Conservation (phyloP, 2,113 vertebrate genomes). For the Amblyopsis rosae region DNA sequence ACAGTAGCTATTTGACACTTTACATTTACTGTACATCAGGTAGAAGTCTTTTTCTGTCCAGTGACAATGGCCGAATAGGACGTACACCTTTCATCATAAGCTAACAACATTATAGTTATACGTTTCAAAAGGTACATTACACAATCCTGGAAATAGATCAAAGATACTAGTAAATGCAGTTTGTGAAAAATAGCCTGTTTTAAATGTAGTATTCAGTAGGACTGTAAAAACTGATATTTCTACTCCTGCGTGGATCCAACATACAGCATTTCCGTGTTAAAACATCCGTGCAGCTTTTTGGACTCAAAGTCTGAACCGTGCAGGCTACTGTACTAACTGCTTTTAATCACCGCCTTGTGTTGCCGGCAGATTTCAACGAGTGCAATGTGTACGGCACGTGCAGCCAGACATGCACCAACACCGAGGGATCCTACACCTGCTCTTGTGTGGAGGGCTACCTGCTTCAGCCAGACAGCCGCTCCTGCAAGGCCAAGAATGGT, state of each 20-base stretch:
- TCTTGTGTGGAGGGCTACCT: conserved; percentile 96
- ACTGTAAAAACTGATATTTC: not conserved
- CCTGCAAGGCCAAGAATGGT: conserved; percentile 98
- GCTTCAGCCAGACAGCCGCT: conserved; percentile 92
- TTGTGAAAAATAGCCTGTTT: too few species aligned
- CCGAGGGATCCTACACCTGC: conserved; percentile 86
- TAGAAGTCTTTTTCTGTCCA: too few species aligned
- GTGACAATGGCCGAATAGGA: too few species aligned
- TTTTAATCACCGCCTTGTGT: conserved; percentile 1
- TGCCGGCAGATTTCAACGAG: conserved; percentile 88
- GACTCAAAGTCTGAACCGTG: not conserved
- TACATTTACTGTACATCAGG: too few species aligned
- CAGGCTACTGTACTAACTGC: not conserved
- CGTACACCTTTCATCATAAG: too few species aligned
- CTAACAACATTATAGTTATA: too few species aligned
- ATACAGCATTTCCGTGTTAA: not conserved
- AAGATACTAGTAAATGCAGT: too few species aligned
- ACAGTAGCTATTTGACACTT: not conserved
- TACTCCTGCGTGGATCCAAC: not conserved
- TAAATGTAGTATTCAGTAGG: not conserved
- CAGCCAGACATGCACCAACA: conserved; percentile 93
- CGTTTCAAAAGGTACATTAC: too few species aligned
- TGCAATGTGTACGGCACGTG: conserved; percentile 91
- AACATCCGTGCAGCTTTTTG: not conserved
- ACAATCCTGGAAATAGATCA: too few species aligned